Evolutionary conservation across 2,797 vertebrate species (phyloP).

Genomic region (Netta rufina): DNA sequence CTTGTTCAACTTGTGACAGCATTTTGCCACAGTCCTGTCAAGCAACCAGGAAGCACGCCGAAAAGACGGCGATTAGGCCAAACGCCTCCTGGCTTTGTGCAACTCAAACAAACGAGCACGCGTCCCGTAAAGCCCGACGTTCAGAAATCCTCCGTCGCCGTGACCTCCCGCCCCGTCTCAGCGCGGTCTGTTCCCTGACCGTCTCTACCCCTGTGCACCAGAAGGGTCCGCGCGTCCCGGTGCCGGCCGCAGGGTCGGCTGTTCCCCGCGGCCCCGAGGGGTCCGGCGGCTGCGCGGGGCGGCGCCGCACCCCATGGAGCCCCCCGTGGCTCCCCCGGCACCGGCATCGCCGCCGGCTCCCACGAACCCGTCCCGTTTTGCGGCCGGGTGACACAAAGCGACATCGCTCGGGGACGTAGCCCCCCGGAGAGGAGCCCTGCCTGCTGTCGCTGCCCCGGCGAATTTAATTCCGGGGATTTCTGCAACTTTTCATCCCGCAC

Average conservation of each 20-base stretch:
- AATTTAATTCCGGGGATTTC: background rate
- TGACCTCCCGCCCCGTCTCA: background rate
- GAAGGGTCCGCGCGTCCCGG: background rate
- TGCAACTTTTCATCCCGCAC: background rate
- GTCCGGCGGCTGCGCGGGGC: fast-evolving
- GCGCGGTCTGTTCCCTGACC: fast-evolving
- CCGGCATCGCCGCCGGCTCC: background rate
- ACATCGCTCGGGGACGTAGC: background rate
- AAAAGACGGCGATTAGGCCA: background rate
- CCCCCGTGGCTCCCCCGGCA: background rate
- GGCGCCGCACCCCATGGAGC: background rate
- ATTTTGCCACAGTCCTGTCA: background rate
- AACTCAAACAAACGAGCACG: background rate
- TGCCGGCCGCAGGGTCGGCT: background rate
- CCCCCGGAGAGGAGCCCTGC: background rate
- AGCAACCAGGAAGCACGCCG: background rate
- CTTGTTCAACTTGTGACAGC: background rate
- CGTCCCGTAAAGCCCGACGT: background rate
- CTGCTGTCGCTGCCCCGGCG: background rate
- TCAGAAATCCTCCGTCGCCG: background rate
- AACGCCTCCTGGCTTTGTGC: background rate
- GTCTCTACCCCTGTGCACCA: background rate
- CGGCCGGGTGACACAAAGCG: background rate
- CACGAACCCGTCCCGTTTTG: background rate
- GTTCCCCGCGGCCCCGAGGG: background rate